A percentile compares a stretch with the other conserved stretches of the same genome.
phyloP scores from a whole-genome alignment of 2,797 vertebrate species.

The Caiman crocodilus region DNA sequence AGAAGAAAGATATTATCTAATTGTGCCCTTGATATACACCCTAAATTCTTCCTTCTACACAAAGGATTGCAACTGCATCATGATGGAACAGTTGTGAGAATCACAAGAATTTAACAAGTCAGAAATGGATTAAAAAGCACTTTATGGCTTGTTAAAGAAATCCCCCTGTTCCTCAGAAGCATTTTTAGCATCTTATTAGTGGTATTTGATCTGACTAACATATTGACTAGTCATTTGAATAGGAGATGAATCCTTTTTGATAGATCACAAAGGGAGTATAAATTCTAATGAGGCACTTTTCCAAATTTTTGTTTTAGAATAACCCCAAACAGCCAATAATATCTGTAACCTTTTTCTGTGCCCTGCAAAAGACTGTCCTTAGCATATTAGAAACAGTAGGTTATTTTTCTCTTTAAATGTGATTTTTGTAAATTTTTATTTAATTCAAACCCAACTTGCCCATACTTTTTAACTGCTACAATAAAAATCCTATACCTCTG shows the following conservation, averaged over 20 bases:
- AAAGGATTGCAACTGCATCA: conserved; percentile 71
- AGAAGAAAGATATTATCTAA: not conserved
- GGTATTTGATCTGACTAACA: conserved; percentile 81
- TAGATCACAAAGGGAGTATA: conserved; percentile 81
- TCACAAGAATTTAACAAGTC: conserved; percentile 77
- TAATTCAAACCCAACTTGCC: not conserved
- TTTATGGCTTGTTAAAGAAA: conserved; percentile 82
- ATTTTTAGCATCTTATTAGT: conserved; percentile 81
- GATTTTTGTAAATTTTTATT: not conserved
- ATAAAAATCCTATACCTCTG: not conserved
- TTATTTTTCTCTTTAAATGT: not conserved
- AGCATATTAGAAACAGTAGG: not conserved
- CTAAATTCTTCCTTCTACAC: conserved; percentile 66
- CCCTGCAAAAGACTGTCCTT: conserved; percentile 42
- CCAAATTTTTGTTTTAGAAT: conserved; percentile 70
- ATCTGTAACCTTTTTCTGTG: conserved; percentile 62
- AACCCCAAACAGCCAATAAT: conserved; percentile 57
- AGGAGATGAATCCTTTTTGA: conserved; percentile 76
- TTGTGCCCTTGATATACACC: conserved; percentile 69
- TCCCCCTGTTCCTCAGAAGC: conserved; percentile 76
- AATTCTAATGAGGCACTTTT: conserved; percentile 75
- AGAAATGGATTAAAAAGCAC: conserved; percentile 83
- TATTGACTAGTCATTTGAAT: conserved; percentile 81
- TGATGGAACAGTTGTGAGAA: conserved; percentile 72
- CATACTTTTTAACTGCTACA: conserved; percentile 1